Conservation (phyloP, 1,140 invertebrate genomes). For the Brachionus sp. region DNA sequence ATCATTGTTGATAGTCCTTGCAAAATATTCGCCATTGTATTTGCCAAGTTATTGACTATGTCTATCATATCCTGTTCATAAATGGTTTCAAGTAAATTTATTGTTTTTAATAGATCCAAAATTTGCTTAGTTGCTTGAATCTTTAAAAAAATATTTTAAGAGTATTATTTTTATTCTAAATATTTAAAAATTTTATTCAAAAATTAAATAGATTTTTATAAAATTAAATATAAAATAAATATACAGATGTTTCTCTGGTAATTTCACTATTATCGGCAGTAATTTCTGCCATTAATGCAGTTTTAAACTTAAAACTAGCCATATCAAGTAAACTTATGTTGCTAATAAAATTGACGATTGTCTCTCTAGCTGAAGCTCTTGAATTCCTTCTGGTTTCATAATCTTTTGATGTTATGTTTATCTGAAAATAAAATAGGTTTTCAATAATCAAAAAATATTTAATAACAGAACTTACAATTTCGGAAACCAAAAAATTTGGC, state of each 20-base stretch:
- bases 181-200: background rate
- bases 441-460: background rate
- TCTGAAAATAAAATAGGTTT: background rate
- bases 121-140: background rate
- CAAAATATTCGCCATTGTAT: background rate
- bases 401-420: background rate
- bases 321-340: constrained; percentile 13
- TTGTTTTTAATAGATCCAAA: background rate
- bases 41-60: background rate
- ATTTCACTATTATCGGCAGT: constrained; percentile 16
- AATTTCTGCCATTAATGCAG: background rate
- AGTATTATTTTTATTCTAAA: no score
- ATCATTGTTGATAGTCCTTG: background rate
- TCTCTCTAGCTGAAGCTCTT: background rate
- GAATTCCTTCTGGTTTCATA: constrained; percentile 24
- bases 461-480: background rate
- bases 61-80: background rate
- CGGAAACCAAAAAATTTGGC: background rate
- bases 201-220: background rate
- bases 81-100: background rate
- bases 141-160: background rate
- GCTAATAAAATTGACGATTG: background rate
- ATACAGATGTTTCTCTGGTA: constrained; percentile 1
- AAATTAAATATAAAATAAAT: background rate
- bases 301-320: constrained; percentile 39